Conservation (phyloP, 1,140 invertebrate species). For the Lucilia cuprina region DNA sequence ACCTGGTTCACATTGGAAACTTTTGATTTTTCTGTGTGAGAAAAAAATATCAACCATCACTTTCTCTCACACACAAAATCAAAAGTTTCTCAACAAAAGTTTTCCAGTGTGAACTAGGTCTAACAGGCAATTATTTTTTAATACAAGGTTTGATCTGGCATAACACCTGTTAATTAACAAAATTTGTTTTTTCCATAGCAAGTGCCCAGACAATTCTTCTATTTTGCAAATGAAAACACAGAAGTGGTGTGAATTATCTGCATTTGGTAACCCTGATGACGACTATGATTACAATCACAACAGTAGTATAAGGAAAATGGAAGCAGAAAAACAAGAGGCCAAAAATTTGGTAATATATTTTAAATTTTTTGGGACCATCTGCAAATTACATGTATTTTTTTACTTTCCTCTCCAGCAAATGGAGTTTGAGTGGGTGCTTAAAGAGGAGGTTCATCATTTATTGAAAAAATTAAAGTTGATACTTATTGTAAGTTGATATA, state of each 20-base stretch:
- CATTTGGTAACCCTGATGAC: not conserved
- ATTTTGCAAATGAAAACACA: not conserved
- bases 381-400: constrained; percentile 45
- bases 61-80: too few species aligned
- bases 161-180: too few species aligned
- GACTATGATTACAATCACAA: constrained; percentile 13
- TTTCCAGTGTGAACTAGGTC: too few species aligned
- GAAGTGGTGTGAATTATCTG: not conserved
- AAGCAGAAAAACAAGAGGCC: constrained; percentile 84
- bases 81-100: too few species aligned
- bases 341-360: constrained; percentile 74
- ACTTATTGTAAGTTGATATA: constrained; percentile 72
- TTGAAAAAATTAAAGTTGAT: constrained; percentile 83
- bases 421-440: constrained; percentile 92
- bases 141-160: too few species aligned
- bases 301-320: constrained; percentile 64
- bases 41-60: too few species aligned
- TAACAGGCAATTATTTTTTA: too few species aligned
- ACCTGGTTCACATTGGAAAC: too few species aligned
- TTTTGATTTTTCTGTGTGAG: too few species aligned
- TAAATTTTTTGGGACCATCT: not conserved
- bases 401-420: constrained; percentile 74
- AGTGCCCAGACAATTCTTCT: not conserved
- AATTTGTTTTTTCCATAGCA: not conserved
- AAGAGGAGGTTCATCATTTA: constrained; percentile 87